Percentiles rank a stretch among this genome's conserved stretches.
phyloP scores from a whole-genome alignment of 1,140 invertebrate genomes.

The Marisa cornuarietis region DNA sequence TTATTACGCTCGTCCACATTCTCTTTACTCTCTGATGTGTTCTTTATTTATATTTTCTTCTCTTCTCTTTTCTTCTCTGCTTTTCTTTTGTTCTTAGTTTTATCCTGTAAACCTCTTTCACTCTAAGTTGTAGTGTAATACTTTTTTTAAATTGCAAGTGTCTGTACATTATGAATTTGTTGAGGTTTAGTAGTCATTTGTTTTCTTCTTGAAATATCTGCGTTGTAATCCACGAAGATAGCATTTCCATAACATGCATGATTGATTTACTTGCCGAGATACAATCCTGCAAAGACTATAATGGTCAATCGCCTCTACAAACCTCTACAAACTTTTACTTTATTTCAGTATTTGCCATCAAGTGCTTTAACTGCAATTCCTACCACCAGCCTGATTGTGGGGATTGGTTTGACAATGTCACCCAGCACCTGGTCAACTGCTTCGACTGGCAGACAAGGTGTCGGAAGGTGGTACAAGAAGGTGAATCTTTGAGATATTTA shows the following conservation, averaged over 20 bases:
- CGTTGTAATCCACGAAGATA: background rate
- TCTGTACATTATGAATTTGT: too few species aligned
- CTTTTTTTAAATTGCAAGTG: too few species aligned
- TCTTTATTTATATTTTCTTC: too few species aligned
- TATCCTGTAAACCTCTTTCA: too few species aligned
- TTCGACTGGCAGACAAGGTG: slow-evolving; percentile 50
- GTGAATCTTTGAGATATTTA: slow-evolving; percentile 36
- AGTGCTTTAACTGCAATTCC: slow-evolving; percentile 65
- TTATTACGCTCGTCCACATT: too few species aligned
- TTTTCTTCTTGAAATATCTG: too few species aligned
- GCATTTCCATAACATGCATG: background rate
- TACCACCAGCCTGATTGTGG: slow-evolving; percentile 63
- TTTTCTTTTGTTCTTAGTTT: too few species aligned
- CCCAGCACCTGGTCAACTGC: slow-evolving; percentile 58
- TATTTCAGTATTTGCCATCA: slow-evolving; percentile 51
- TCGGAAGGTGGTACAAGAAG: slow-evolving; percentile 65
- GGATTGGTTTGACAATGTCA: slow-evolving; percentile 65
- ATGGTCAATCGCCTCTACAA: background rate
- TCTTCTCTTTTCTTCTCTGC: too few species aligned
- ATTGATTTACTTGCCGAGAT: background rate
- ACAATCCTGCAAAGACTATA: background rate
- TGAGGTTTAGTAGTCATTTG: too few species aligned
- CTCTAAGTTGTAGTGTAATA: too few species aligned
- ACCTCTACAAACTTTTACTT: slow-evolving; percentile 6
- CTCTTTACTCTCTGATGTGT: too few species aligned